These are phyloP conservation scores for Sorex fumeus DNA, from an alignment of 2,113 vertebrate species.

Conservation along the genomic window DNA sequence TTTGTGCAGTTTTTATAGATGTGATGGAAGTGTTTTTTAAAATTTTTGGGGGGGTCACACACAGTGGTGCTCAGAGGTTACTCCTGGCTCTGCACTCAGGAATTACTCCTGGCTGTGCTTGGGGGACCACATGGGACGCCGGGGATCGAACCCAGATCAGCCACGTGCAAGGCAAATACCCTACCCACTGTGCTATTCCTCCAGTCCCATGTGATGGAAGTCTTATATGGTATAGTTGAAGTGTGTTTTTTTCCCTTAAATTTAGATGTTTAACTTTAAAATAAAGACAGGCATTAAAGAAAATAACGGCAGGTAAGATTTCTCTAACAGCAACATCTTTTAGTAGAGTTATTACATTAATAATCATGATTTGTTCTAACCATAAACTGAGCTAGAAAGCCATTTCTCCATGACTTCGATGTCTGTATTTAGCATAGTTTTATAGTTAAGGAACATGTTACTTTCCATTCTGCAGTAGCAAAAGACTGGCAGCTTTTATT, in stretches of 20 bases:
- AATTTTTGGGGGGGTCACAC: no score
- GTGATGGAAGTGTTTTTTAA: slow-evolving; percentile 30
- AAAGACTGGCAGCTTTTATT: slow-evolving; percentile 43
- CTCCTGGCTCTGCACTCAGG: no score
- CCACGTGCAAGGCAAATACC: no score
- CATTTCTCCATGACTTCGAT: slow-evolving; percentile 1
- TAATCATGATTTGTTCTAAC: neutral
- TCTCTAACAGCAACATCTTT: neutral
- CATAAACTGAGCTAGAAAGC: neutral
- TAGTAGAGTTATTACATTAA: neutral
- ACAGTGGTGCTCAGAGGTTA: no score
- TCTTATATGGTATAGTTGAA: neutral
- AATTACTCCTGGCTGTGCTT: no score
- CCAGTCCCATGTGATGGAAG: neutral
- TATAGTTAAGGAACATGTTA: slow-evolving; percentile 56
- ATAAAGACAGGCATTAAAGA: neutral
- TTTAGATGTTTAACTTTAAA: slow-evolving; percentile 40
- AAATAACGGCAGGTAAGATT: neutral
- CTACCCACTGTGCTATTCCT: no score
- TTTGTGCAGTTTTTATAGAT: neutral
- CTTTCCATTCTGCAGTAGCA: slow-evolving; percentile 54
- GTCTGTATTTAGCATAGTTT: slow-evolving; percentile 36
- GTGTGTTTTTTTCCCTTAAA: slow-evolving; percentile 6
- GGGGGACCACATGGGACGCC: no score
- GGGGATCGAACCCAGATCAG: no score